Conservation (phyloP, 2,113 vertebrate genomes). For the Saimiri boliviensis region DNA sequence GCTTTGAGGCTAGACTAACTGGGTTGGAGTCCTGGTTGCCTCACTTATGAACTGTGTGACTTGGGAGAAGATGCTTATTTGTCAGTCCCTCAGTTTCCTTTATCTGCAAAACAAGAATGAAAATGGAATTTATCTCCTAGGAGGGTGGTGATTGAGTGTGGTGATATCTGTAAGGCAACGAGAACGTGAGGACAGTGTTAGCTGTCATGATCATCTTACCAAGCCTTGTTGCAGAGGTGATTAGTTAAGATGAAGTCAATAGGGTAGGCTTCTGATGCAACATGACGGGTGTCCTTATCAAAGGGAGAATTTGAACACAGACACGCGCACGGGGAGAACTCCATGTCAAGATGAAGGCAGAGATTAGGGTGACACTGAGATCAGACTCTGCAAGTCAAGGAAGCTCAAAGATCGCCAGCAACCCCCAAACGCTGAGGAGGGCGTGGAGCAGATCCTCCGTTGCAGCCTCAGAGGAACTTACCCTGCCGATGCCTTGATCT, state of each 20-base stretch:
- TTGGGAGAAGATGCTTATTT: not conserved
- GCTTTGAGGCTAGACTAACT: rapidly evolving
- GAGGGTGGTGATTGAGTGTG: not conserved
- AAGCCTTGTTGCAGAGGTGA: no score
- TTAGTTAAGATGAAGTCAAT: not conserved
- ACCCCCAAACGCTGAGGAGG: no score
- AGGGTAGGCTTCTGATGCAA: not conserved
- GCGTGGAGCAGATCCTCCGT: not conserved
- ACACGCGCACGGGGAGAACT: not conserved
- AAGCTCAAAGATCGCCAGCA: not conserved
- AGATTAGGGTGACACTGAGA: no score
- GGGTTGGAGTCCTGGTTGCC: not conserved
- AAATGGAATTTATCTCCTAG: not conserved
- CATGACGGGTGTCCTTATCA: not conserved
- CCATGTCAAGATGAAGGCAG: not conserved
- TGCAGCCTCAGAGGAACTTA: not conserved
- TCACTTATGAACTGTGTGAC: not conserved
- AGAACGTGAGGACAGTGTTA: rapidly evolving
- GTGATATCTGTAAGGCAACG: rapidly evolving
- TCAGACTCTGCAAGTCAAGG: not conserved
- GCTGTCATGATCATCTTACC: no score
- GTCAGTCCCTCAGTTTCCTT: not conserved
- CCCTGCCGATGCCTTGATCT: not conserved
- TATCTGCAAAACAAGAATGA: no score
- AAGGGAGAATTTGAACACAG: not conserved